phyloP scores from a whole-genome alignment of 2,113 vertebrate species.

The Ginglymostoma cirratum region DNA sequence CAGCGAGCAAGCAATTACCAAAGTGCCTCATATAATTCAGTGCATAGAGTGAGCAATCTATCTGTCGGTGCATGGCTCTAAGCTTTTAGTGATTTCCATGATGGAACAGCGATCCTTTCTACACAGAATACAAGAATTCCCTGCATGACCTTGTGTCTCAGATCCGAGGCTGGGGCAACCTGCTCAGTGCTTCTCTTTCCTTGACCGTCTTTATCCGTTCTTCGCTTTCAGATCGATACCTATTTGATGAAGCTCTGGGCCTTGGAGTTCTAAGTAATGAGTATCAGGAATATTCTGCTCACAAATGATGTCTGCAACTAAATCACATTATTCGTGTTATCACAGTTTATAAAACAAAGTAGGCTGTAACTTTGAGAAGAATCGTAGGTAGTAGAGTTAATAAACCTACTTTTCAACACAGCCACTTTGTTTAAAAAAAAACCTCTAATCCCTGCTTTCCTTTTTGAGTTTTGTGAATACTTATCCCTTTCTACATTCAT shows the following conservation, averaged over 20 bases:
- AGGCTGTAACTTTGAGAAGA: neutral
- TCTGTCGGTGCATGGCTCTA: neutral
- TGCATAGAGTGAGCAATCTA: neutral
- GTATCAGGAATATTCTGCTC: neutral
- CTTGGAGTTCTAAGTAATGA: neutral
- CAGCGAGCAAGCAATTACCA: no score
- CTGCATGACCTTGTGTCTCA: neutral
- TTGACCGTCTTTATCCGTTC: neutral
- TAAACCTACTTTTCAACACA: neutral
- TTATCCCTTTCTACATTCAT: neutral
- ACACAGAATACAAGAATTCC: neutral
- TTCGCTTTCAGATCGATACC: neutral
- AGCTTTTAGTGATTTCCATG: neutral
- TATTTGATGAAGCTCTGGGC: neutral
- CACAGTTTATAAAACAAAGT: neutral
- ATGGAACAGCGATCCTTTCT: neutral
- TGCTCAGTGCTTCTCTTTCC: neutral
- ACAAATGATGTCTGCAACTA: neutral
- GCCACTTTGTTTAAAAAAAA: neutral
- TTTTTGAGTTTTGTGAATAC: neutral
- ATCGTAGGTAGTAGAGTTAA: neutral
- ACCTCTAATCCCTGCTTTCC: neutral
- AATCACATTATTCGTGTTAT: neutral
- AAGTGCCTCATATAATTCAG: neutral
- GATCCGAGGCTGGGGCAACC: neutral